phyloP scores from a whole-genome alignment of 1,140 invertebrate species.

The Eriocheir sinensis region DNA sequence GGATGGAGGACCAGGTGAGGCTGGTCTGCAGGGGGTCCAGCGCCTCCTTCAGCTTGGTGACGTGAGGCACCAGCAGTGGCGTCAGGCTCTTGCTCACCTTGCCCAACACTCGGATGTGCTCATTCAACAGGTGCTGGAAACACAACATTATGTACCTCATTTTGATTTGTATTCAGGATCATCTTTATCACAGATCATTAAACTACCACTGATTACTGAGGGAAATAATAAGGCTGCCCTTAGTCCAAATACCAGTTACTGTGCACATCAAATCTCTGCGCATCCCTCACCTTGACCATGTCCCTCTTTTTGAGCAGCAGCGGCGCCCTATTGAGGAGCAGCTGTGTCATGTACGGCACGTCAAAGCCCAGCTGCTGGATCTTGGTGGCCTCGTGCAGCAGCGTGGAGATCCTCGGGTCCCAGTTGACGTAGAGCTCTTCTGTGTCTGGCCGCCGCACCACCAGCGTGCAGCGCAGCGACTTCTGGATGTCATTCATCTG shows the following conservation, averaged over 20 bases:
- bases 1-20: slow-evolving; percentile 90
- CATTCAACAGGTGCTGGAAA: slow-evolving; percentile 77
- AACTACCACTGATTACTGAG: no score
- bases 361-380: slow-evolving; percentile 78
- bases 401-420: slow-evolving; percentile 76
- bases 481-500: slow-evolving; percentile 78
- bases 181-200: no score
- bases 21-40: slow-evolving; percentile 90
- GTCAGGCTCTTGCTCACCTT: slow-evolving; percentile 84
- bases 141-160: background rate
- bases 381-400: slow-evolving; percentile 76
- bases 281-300: slow-evolving; percentile 66
- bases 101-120: slow-evolving; percentile 65
- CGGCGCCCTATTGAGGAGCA: slow-evolving; percentile 76
- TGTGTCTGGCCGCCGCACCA: slow-evolving; percentile 73
- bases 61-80: slow-evolving; percentile 91
- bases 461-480: slow-evolving; percentile 75
- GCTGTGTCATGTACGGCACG: slow-evolving; percentile 76
- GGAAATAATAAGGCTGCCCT: no score
- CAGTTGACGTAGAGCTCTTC: slow-evolving; percentile 79
- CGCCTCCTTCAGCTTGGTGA: slow-evolving; percentile 90
- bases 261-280: no score
- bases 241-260: no score
- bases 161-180: no score
- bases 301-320: slow-evolving; percentile 74